Conservation (phyloP, 2,113 vertebrate genomes). For the Tonatia bakeri region DNA sequence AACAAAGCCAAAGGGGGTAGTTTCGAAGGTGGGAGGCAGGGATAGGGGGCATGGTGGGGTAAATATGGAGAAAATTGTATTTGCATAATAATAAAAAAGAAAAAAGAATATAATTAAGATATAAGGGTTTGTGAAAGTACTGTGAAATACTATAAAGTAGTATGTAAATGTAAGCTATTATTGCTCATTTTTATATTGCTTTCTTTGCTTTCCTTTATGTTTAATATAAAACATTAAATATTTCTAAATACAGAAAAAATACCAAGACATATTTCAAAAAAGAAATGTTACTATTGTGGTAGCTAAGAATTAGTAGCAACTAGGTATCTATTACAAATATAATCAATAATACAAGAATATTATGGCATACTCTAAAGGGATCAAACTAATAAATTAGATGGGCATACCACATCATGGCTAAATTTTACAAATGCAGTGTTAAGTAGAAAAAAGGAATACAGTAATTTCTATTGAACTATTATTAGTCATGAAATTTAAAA, state of each 20-base stretch:
- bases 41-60: too few relatives aligned
- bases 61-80: too few relatives aligned
- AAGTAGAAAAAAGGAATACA: neutral
- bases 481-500: neutral
- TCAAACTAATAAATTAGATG: neutral
- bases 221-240: neutral
- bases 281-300: neutral
- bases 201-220: neutral
- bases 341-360: neutral
- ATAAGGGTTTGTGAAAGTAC: constrained; percentile 1
- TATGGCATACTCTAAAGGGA: neutral
- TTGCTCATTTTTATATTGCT: neutral
- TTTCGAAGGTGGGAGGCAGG: too few relatives aligned
- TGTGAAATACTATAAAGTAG: neutral
- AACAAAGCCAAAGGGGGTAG: too few relatives aligned
- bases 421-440: neutral
- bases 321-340: neutral
- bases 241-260: constrained; percentile 6
- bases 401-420: neutral
- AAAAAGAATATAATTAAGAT: constrained; percentile 39
- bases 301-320: neutral
- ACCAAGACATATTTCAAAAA: neutral
- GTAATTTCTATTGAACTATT: neutral
- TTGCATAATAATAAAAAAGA: too few relatives aligned
- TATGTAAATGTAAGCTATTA: neutral